A percentile compares a stretch with the other conserved stretches of the same genome.
These are phyloP conservation scores for Phalacrocorax aristotelis DNA, from an alignment of 2,113 vertebrate genomes.

Conservation along the genomic window DNA sequence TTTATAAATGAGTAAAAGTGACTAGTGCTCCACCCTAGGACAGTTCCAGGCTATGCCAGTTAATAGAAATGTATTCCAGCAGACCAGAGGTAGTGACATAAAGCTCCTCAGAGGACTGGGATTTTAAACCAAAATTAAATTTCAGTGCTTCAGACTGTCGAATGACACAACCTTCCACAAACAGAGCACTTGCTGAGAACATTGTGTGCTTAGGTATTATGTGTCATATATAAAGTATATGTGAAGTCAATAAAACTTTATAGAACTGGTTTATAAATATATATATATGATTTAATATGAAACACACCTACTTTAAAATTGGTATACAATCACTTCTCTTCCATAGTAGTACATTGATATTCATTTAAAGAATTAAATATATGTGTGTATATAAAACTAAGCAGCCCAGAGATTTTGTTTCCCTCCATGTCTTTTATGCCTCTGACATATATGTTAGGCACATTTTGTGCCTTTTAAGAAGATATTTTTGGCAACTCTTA, in stretches of 20 bases:
- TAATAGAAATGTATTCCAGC: neutral
- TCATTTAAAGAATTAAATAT: neutral
- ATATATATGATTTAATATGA: neutral
- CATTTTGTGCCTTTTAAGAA: neutral
- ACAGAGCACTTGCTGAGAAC: neutral
- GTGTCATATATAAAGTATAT: neutral
- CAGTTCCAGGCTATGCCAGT: neutral
- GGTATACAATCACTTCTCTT: neutral
- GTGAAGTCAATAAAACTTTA: neutral
- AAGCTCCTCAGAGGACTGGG: neutral
- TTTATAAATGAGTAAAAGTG: neutral
- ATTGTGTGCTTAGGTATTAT: neutral
- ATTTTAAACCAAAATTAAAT: neutral
- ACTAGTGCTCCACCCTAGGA: neutral
- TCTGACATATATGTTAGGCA: neutral
- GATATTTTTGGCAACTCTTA: neutral
- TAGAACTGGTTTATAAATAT: neutral
- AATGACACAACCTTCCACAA: neutral
- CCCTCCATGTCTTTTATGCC: neutral
- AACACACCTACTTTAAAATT: neutral
- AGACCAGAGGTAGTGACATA: neutral
- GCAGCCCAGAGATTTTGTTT: neutral
- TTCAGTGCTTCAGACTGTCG: neutral
- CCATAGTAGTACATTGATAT: neutral
- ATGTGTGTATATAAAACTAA: neutral